These are phyloP conservation scores for Apodemus sylvaticus DNA, from an alignment of 2,113 vertebrate species.

Conservation along the genomic window DNA sequence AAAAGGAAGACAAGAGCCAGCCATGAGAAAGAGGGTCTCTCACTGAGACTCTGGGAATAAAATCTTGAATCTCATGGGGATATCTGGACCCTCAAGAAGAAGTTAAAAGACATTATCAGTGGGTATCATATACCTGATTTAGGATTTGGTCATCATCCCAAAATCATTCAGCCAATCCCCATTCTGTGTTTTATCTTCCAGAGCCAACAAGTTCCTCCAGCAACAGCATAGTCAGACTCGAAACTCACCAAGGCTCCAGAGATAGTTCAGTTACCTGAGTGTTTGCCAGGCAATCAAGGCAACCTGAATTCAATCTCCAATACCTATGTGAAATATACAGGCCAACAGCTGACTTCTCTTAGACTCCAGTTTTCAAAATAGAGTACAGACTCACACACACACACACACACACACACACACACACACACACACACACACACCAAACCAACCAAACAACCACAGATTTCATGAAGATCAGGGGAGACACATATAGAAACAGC, in stretches of 20 bases:
- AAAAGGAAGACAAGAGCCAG: not conserved
- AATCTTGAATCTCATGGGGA: no score
- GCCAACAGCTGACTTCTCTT: no score
- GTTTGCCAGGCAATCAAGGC: not conserved
- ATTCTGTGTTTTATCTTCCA: not conserved
- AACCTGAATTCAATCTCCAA: not conserved
- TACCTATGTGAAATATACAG: no score
- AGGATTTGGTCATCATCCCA: not conserved
- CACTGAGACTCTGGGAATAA: not conserved
- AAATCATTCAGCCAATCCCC: not conserved
- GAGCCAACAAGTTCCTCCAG: not conserved
- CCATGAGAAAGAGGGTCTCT: not conserved
- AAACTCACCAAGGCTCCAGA: not conserved
- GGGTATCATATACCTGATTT: not conserved
- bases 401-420: no score
- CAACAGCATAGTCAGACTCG: not conserved
- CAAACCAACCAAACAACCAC: not conserved
- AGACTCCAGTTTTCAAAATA: fast-evolving
- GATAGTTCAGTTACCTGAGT: not conserved
- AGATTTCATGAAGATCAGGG: not conserved
- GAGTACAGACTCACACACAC: no score
- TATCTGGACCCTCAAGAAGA: not conserved
- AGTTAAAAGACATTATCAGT: no score
- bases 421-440: no score
- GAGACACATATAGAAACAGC: not conserved